phyloP scores from a whole-genome alignment of 1,140 invertebrate genomes.

The Homalodisca vitripennis region DNA sequence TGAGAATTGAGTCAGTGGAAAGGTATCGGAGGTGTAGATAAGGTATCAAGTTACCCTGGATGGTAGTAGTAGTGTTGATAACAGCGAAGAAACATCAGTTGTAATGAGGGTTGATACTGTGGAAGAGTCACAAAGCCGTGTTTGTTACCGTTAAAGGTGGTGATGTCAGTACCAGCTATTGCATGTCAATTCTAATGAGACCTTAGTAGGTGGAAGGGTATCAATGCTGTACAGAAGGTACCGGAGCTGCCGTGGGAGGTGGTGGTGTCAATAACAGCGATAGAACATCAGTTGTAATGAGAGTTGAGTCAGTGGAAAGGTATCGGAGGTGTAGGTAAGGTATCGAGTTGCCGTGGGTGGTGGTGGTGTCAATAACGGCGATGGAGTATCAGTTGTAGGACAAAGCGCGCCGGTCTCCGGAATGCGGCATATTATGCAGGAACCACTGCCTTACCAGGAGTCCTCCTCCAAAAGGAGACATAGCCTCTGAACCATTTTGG shows the following conservation, averaged over 20 bases:
- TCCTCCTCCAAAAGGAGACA: slow-evolving; percentile 14
- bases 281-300: slow-evolving; percentile 15
- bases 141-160: background rate
- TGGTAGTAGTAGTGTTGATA: background rate
- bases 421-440: slow-evolving; percentile 17
- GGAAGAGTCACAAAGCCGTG: background rate
- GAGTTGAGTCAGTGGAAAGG: background rate
- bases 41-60: background rate
- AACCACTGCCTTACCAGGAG: slow-evolving; percentile 17
- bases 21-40: background rate
- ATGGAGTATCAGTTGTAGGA: slow-evolving; percentile 22
- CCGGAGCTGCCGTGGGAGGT: background rate
- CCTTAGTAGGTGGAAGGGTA: background rate
- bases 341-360: background rate
- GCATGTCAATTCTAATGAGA: too few relatives aligned
- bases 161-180: background rate
- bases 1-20: too few relatives aligned
- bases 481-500: slow-evolving; percentile 19
- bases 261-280: slow-evolving; percentile 14
- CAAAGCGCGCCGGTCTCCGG: background rate
- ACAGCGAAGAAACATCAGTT: too few relatives aligned
- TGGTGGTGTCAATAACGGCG: slow-evolving; percentile 23
- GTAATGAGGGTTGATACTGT: background rate
- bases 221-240: background rate
- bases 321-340: background rate